Percentiles rank a stretch among this genome's conserved stretches.
These are phyloP conservation scores for Troides oblongomaculatus DNA, from an alignment of 2,888 invertebrate species.

Conservation along the genomic window DNA sequence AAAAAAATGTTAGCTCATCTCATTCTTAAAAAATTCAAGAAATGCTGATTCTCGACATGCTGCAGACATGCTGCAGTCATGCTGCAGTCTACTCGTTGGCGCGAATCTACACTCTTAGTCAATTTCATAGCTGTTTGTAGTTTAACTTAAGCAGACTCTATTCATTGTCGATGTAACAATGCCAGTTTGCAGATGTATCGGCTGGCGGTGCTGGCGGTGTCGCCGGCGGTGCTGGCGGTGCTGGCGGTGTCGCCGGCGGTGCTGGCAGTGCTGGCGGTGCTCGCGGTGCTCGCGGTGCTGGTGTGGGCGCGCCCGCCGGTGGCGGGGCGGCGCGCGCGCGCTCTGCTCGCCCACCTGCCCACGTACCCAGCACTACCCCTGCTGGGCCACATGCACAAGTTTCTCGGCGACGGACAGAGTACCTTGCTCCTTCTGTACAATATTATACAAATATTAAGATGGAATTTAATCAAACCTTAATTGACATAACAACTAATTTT, in stretches of 20 bases:
- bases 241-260: slow-evolving; percentile 32
- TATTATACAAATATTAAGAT: not conserved
- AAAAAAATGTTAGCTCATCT: too few species aligned
- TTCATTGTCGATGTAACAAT: too few species aligned
- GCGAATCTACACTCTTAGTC: too few species aligned
- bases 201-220: slow-evolving; percentile 32
- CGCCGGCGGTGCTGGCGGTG: slow-evolving; percentile 30
- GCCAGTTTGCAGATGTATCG: slow-evolving; percentile 30
- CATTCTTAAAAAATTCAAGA: too few species aligned
- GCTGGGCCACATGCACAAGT: slow-evolving; percentile 47
- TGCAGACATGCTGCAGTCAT: too few species aligned
- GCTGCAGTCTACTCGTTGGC: too few species aligned
- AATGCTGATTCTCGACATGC: too few species aligned
- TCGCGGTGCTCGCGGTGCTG: slow-evolving; percentile 22
- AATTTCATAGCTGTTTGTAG: too few species aligned
- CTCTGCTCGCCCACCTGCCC: slow-evolving; percentile 44
- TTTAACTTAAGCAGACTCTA: too few species aligned
- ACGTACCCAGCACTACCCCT: slow-evolving; percentile 47
- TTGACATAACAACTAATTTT: too few species aligned
- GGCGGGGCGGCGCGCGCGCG: slow-evolving; percentile 41
- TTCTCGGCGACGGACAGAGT: slow-evolving; percentile 46
- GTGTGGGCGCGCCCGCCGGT: slow-evolving; percentile 38
- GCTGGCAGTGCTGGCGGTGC: slow-evolving; percentile 30
- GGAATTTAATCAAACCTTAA: too few species aligned
- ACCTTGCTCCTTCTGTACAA: not conserved